Conservation (phyloP, 2,888 invertebrate species). For the Ecdyonurus torrentis region DNA sequence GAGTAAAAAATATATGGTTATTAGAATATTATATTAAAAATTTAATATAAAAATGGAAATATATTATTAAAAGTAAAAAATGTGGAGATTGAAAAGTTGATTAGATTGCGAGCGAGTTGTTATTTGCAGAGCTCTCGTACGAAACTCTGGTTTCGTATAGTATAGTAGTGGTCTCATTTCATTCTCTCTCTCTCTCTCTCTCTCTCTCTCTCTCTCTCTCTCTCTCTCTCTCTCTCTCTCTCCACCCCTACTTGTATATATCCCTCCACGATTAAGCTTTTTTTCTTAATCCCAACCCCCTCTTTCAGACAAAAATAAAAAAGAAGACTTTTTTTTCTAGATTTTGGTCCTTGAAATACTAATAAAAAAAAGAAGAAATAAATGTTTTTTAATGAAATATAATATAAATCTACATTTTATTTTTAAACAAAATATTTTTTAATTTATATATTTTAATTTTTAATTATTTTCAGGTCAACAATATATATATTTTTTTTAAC, state of each 20-base stretch:
- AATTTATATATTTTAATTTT: too few species aligned
- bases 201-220: background rate
- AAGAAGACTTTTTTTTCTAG: too few species aligned
- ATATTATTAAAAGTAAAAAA: background rate
- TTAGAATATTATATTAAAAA: background rate
- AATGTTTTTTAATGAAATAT: too few species aligned
- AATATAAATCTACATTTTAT: too few species aligned
- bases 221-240: background rate
- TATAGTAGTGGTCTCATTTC: background rate
- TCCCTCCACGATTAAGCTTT: background rate
- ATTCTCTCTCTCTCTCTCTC: background rate
- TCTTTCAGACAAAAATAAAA: too few species aligned
- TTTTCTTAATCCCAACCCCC: background rate
- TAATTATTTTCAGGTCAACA: too few species aligned
- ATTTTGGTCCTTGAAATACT: too few species aligned
- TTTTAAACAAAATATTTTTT: too few species aligned
- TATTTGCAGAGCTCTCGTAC: slow-evolving; percentile 2
- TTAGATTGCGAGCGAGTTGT: slow-evolving; percentile 1
- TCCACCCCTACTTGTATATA: background rate
- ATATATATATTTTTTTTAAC: too few species aligned
- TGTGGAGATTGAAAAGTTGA: slow-evolving; percentile 3
- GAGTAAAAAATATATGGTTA: background rate
- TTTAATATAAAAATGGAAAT: background rate
- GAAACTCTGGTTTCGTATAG: background rate
- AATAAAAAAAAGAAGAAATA: too few species aligned